Evolutionary conservation across 2,888 invertebrate genomes (phyloP).

Genomic region (Phortica magna): DNA sequence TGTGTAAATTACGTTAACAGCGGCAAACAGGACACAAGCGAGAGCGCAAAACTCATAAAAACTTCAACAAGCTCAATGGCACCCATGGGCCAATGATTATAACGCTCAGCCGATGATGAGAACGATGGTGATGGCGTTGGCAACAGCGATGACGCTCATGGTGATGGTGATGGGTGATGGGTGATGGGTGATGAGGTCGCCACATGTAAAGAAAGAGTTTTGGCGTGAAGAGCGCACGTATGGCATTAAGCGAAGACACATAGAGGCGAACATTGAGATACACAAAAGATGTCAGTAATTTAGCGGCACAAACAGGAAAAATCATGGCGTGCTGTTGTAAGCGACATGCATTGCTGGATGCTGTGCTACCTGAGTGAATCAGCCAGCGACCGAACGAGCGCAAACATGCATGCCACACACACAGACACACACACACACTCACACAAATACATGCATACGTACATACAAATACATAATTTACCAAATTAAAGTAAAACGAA

Average conservation of each 20-base stretch:
- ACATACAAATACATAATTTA: conserved; percentile 56
- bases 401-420: not conserved
- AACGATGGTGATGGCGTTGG: conserved; percentile 1
- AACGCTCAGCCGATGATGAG: conserved; percentile 51
- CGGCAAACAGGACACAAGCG: conserved; percentile 10
- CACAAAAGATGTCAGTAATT: conserved; percentile 42
- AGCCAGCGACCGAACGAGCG: not conserved
- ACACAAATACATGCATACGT: conserved; percentile 5
- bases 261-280: conserved; percentile 53
- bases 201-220: no score
- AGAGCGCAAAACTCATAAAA: conserved; percentile 61
- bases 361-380: not conserved
- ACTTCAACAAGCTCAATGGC: conserved; percentile 68
- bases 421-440: conserved; percentile 23
- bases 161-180: no score
- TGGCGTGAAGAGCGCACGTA: conserved; percentile 12
- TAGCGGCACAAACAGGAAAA: conserved; percentile 24
- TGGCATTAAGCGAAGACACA: conserved; percentile 37
- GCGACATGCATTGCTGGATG: conserved; percentile 3
- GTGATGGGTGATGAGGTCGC: no score
- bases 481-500: conserved; percentile 58
- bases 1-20: conserved; percentile 64
- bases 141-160: no score
- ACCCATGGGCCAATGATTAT: conserved; percentile 66
- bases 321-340: not conserved